phyloP scores from a whole-genome alignment of 2,113 vertebrate species.

The Paramisgurnus dabryanus region DNA sequence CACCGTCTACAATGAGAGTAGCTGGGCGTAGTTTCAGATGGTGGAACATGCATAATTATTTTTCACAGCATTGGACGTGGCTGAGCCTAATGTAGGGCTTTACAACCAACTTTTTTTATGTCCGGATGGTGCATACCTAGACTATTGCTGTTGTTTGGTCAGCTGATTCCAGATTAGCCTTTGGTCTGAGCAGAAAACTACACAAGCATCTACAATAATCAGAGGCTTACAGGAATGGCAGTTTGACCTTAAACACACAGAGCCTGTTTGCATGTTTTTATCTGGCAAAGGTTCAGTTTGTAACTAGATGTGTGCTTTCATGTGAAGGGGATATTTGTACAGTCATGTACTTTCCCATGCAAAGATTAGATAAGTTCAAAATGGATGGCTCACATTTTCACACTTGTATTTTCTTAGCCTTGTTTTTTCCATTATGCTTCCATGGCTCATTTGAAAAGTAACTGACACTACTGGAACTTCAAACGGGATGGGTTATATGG shows the following conservation, averaged over 20 bases:
- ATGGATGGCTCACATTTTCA: constrained; percentile 18
- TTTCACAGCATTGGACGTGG: too few relatives aligned
- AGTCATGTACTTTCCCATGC: constrained; percentile 34
- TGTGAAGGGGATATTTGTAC: constrained; percentile 42
- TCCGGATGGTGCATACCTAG: not conserved
- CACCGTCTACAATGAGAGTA: too few relatives aligned
- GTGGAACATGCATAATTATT: too few relatives aligned
- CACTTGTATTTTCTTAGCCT: not conserved
- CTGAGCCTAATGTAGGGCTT: too few relatives aligned
- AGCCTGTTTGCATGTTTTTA: constrained; percentile 32
- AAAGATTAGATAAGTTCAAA: constrained; percentile 41
- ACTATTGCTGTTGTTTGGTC: not conserved
- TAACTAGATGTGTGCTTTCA: constrained; percentile 45
- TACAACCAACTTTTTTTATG: too few relatives aligned
- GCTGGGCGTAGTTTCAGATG: too few relatives aligned
- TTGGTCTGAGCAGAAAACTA: not conserved
- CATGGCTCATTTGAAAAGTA: constrained; percentile 18
- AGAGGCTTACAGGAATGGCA: constrained; percentile 33
- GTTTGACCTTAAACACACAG: constrained; percentile 35
- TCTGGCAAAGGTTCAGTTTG: constrained; percentile 42
- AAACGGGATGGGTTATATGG: too few relatives aligned
- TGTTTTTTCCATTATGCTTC: too few relatives aligned
- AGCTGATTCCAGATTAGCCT: constrained; percentile 14
- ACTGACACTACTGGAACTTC: too few relatives aligned
- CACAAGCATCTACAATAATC: not conserved